Evolutionary conservation across 2,113 vertebrate genomes (phyloP).

Genomic region (Pelvicachromis taeniatus): DNA sequence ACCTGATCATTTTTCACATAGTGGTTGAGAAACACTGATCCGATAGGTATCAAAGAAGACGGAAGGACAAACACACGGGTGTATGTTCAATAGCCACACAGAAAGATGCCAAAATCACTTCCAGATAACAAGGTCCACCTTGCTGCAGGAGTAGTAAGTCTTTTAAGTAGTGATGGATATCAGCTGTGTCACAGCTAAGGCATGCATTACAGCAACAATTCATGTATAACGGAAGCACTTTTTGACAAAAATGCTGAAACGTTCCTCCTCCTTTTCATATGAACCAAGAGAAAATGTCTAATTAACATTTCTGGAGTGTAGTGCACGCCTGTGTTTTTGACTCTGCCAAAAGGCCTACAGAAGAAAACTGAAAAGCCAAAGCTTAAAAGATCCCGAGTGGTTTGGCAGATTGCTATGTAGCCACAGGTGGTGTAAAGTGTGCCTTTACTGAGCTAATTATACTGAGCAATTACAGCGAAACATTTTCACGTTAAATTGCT

Average conservation of each 20-base stretch:
- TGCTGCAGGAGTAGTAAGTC: background rate
- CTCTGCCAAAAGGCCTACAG: background rate
- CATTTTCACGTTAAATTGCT: background rate
- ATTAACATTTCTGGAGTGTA: background rate
- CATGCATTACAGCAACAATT: background rate
- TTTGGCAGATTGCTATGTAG: background rate
- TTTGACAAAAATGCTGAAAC: background rate
- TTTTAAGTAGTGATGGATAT: background rate
- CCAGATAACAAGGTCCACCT: background rate
- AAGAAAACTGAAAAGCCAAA: background rate
- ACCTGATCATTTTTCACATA: no score
- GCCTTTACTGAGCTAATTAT: background rate
- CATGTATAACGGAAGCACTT: background rate
- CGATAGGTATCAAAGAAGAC: no score
- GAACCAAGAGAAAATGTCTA: background rate
- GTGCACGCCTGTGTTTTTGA: background rate
- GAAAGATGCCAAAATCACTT: background rate
- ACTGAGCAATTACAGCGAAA: background rate
- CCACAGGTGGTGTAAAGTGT: background rate
- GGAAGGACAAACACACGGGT: background rate
- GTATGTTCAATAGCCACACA: background rate
- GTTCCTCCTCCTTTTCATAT: background rate
- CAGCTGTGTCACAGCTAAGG: background rate
- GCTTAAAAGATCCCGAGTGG: background rate
- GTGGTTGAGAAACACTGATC: background rate